These are phyloP conservation scores for Eilema sororculum DNA, from an alignment of 2,888 invertebrate species.

Conservation along the genomic window DNA sequence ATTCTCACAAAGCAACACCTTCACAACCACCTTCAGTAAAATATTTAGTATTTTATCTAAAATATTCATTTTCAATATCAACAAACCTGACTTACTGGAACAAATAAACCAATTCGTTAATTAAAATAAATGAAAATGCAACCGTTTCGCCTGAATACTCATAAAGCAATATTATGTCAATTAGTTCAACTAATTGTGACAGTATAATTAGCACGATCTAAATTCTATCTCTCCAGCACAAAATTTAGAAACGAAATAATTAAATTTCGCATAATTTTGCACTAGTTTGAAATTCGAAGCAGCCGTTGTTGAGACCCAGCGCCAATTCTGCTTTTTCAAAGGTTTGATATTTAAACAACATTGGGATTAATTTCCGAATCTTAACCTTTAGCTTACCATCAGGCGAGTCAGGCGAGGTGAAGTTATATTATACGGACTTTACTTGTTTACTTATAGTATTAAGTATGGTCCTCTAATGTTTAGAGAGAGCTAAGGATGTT, in stretches of 20 bases:
- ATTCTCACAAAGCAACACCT: not conserved
- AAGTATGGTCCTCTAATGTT: too few species aligned
- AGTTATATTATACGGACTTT: too few species aligned
- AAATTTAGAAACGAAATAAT: constrained; percentile 36
- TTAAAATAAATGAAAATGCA: not conserved
- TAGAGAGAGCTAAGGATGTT: too few species aligned
- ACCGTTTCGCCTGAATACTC: not conserved
- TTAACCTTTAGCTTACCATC: too few species aligned
- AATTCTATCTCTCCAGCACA: constrained; percentile 27
- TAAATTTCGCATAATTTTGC: constrained; percentile 41
- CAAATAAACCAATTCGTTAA: not conserved
- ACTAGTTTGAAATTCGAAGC: constrained; percentile 28
- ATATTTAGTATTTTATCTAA: not conserved
- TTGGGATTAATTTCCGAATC: not conserved
- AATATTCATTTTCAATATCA: not conserved
- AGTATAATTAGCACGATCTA: constrained; percentile 33
- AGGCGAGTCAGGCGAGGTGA: too few species aligned
- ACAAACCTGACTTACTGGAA: too few species aligned
- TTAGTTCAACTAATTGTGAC: constrained; percentile 36
- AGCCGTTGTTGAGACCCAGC: not conserved
- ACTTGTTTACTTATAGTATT: too few species aligned
- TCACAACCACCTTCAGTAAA: not conserved
- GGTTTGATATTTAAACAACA: not conserved
- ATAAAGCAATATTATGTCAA: constrained; percentile 12
- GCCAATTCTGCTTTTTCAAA: not conserved